Percentiles rank a stretch among this genome's conserved stretches.
phyloP scores from a whole-genome alignment of 2,888 invertebrate genomes.

The Margaritifera margaritifera region DNA sequence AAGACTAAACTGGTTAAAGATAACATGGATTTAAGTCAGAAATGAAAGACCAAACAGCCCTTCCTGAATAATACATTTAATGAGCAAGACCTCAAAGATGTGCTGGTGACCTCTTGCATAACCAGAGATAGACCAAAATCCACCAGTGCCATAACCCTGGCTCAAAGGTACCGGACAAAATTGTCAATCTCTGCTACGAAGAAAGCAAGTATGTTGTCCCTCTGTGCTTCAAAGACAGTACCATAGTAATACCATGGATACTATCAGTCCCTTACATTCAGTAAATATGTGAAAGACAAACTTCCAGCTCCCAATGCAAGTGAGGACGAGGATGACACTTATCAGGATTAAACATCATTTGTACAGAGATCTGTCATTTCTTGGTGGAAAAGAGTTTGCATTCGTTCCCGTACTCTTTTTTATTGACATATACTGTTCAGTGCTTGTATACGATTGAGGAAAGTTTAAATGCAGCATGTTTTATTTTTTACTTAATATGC shows the following conservation, averaged over 20 bases:
- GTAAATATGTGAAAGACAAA: slow-evolving; percentile 6
- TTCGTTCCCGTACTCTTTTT: no score
- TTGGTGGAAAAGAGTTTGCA: no score
- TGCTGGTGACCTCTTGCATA: background rate
- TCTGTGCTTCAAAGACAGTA: background rate
- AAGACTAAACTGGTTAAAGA: background rate
- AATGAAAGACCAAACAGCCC: slow-evolving; percentile 1
- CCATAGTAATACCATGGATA: no score
- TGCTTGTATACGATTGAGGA: no score
- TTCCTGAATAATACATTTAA: slow-evolving; percentile 1
- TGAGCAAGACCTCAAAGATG: background rate
- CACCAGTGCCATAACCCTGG: no score
- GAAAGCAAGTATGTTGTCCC: slow-evolving; percentile 3
- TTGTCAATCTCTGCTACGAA: slow-evolving; percentile 5
- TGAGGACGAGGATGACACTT: no score
- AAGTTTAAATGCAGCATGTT: no score
- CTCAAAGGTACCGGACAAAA: slow-evolving; percentile 1
- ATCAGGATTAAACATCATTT: no score
- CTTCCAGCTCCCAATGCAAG: background rate
- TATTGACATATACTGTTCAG: no score
- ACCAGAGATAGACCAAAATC: background rate
- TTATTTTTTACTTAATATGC: no score
- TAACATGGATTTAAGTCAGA: background rate
- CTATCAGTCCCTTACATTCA: no score
- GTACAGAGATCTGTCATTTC: no score